These are phyloP conservation scores for Stenopsyche tienmushanensis DNA, from an alignment of 1,140 invertebrate species.

Conservation along the genomic window DNA sequence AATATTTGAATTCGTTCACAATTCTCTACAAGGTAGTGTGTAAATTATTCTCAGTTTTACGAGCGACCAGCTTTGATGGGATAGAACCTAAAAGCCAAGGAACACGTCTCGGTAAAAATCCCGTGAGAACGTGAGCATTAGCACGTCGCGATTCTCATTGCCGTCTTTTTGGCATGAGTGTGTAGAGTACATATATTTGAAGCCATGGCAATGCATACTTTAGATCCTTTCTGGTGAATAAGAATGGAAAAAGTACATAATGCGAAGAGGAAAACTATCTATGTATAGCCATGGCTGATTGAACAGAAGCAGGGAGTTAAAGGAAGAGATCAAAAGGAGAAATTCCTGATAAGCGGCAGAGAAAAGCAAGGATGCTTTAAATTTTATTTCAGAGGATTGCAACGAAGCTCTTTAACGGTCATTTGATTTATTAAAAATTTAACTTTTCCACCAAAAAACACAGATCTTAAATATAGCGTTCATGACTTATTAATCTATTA, in stretches of 20 bases:
- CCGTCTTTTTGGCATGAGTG: neutral
- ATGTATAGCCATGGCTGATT: too few species aligned
- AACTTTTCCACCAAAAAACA: too few species aligned
- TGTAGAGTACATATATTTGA: neutral
- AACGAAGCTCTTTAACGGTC: too few species aligned
- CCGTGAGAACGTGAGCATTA: slow-evolving; percentile 20
- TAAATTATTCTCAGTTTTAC: slow-evolving; percentile 28
- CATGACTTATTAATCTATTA: too few species aligned
- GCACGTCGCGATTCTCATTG: slow-evolving; percentile 27
- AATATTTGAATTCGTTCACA: slow-evolving; percentile 8
- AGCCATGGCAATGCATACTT: neutral
- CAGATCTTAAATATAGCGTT: too few species aligned
- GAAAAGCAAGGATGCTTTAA: too few species aligned
- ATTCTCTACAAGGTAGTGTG: slow-evolving; percentile 7
- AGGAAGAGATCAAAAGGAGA: too few species aligned
- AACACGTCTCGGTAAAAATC: slow-evolving; percentile 26
- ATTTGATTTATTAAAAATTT: too few species aligned
- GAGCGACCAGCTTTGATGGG: slow-evolving; percentile 29
- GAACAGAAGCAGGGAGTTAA: too few species aligned
- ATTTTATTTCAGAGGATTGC: too few species aligned
- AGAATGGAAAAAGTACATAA: neutral
- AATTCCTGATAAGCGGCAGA: too few species aligned
- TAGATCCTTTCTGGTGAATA: neutral
- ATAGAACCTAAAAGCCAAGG: slow-evolving; percentile 14
- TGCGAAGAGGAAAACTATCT: too few species aligned